These are phyloP conservation scores for Dallia pectoralis DNA, from an alignment of 2,797 vertebrate species.

Conservation along the genomic window DNA sequence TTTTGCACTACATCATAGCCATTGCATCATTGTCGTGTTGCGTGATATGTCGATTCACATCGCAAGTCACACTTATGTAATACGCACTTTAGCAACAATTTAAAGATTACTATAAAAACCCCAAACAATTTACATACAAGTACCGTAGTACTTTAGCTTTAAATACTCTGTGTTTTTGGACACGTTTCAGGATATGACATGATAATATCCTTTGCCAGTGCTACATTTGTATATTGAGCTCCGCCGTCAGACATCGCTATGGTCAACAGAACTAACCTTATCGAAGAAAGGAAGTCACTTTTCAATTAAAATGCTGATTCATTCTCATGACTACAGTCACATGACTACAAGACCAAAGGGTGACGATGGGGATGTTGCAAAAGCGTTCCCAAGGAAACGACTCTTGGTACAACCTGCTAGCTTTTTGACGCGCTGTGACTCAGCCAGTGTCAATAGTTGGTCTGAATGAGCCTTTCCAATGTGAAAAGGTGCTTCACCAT, in stretches of 20 bases:
- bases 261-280: slow-evolving; percentile 24
- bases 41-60: too few relatives aligned
- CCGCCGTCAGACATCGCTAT: not conserved
- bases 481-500: not conserved
- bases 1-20: too few relatives aligned
- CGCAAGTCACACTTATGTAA: too few relatives aligned
- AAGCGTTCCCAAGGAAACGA: slow-evolving; percentile 33
- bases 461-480: slow-evolving; percentile 8
- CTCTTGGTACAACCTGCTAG: slow-evolving; percentile 18
- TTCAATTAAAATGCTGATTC: slow-evolving; percentile 22
- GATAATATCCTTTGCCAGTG: not conserved
- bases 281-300: not conserved
- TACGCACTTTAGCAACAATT: not conserved
- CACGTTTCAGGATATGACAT: not conserved
- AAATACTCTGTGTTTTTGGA: slow-evolving; percentile 9
- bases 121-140: slow-evolving; percentile 11
- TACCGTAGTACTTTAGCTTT: slow-evolving; percentile 5
- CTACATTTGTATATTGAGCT: not conserved
- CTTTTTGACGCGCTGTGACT: not conserved
- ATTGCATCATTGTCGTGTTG: too few relatives aligned
- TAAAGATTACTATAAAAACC: slow-evolving; percentile 20
- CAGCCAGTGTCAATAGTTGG: not conserved
- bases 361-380: not conserved
- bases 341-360: slow-evolving; percentile 23
- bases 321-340: slow-evolving; percentile 28